phyloP scores from a whole-genome alignment of 2,888 invertebrate genomes.

The Ophioninae sp. region DNA sequence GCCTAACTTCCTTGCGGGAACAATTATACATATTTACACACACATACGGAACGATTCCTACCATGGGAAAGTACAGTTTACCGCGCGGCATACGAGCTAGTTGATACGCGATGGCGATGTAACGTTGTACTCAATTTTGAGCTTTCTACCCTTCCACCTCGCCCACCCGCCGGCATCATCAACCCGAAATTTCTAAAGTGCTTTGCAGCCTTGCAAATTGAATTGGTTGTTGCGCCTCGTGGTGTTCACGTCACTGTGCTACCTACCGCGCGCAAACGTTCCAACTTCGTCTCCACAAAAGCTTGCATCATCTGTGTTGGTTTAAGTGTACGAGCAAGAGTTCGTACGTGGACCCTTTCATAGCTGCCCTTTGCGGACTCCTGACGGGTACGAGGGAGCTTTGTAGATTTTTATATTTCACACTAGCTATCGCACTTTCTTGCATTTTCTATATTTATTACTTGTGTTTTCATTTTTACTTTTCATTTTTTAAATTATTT shows the following conservation, averaged over 20 bases:
- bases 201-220: slow-evolving; percentile 45
- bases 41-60: not conserved
- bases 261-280: slow-evolving; percentile 4
- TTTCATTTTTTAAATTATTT: not conserved
- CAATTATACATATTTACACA: slow-evolving; percentile 2
- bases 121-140: slow-evolving; percentile 36
- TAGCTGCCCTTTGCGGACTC: not conserved
- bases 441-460: too few species aligned
- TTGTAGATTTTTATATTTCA: not conserved
- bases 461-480: too few species aligned
- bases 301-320: slow-evolving; percentile 12
- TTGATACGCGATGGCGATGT: slow-evolving; percentile 39
- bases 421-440: not conserved
- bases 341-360: not conserved
- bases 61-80: slow-evolving; percentile 8
- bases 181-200: slow-evolving; percentile 50
- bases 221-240: slow-evolving; percentile 49
- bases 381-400: slow-evolving; percentile 5
- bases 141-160: slow-evolving; percentile 17
- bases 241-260: slow-evolving; percentile 38
- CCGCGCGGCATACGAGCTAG: slow-evolving; percentile 1
- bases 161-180: slow-evolving; percentile 23
- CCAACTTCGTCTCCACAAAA: slow-evolving; percentile 21
- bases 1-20: slow-evolving; percentile 21
- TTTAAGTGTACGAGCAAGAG: slow-evolving; percentile 3